These are phyloP conservation scores for Proctacanthus coquilletti DNA, from an alignment of 1,140 invertebrate genomes.

Conservation along the genomic window DNA sequence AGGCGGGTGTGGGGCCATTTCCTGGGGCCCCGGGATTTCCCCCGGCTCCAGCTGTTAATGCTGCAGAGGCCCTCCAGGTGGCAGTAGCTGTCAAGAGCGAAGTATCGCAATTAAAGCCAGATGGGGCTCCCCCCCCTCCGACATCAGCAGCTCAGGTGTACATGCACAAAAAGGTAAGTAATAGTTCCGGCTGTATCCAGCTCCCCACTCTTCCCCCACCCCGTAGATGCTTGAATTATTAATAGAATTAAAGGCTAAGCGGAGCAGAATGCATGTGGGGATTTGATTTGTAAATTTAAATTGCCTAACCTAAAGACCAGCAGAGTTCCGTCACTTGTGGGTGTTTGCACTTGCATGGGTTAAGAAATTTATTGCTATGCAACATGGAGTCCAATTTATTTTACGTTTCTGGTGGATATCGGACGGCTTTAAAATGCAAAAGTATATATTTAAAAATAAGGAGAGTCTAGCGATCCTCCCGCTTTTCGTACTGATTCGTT, in stretches of 20 bases:
- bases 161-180: constrained; percentile 28
- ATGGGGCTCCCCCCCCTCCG: constrained; percentile 27
- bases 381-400: too few species aligned
- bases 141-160: constrained; percentile 27
- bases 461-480: too few species aligned
- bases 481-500: too few species aligned
- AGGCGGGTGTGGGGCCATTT: constrained; percentile 78
- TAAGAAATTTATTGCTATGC: too few species aligned
- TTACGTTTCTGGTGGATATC: too few species aligned
- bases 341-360: too few species aligned
- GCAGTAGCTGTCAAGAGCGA: constrained; percentile 33
- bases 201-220: neutral
- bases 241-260: neutral
- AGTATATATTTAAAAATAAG: too few species aligned
- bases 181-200: too few species aligned
- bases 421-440: too few species aligned
- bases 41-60: constrained; percentile 45
- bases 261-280: neutral
- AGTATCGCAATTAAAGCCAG: constrained; percentile 15
- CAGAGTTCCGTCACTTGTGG: too few species aligned
- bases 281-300: neutral
- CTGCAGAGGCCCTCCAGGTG: constrained; percentile 31
- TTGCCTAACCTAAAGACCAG: neutral
- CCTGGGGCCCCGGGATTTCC: constrained; percentile 59
- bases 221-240: neutral